Conservation (phyloP, 2,888 invertebrate genomes). For the Nomada hirtipes region DNA sequence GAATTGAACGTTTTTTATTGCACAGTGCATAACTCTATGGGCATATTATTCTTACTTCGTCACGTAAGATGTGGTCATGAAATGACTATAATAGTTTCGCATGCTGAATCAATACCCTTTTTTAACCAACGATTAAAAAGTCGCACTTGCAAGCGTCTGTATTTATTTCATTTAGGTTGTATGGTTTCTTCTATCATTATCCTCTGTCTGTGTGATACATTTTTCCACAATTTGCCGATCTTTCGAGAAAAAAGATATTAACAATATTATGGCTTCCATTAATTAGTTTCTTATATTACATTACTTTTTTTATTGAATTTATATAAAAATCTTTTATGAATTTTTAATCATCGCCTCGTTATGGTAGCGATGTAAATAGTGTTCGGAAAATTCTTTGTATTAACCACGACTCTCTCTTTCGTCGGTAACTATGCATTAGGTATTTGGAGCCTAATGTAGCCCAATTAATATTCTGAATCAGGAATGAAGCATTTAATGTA, state of each 20-base stretch:
- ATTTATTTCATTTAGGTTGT: constrained; percentile 46
- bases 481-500: constrained; percentile 70
- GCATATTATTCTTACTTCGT: constrained; percentile 68
- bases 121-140: constrained; percentile 56
- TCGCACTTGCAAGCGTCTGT: constrained; percentile 64
- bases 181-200: constrained; percentile 10
- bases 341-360: constrained; percentile 19
- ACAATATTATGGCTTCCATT: constrained; percentile 18
- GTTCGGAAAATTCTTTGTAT: constrained; percentile 23
- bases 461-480: constrained; percentile 68
- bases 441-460: constrained; percentile 42
- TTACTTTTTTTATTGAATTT: neutral
- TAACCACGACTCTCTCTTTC: constrained; percentile 39
- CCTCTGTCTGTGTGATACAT: constrained; percentile 3
- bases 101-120: constrained; percentile 65
- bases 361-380: constrained; percentile 31
- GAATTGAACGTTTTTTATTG: constrained; percentile 80
- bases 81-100: constrained; percentile 81
- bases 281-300: constrained; percentile 4
- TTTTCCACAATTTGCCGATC: neutral
- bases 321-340: neutral
- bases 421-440: constrained; percentile 51
- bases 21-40: constrained; percentile 71
- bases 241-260: constrained; percentile 9
- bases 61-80: constrained; percentile 77